These are phyloP conservation scores for Synanthedon andrenaeformis DNA, from an alignment of 2,888 invertebrate genomes.

Conservation along the genomic window DNA sequence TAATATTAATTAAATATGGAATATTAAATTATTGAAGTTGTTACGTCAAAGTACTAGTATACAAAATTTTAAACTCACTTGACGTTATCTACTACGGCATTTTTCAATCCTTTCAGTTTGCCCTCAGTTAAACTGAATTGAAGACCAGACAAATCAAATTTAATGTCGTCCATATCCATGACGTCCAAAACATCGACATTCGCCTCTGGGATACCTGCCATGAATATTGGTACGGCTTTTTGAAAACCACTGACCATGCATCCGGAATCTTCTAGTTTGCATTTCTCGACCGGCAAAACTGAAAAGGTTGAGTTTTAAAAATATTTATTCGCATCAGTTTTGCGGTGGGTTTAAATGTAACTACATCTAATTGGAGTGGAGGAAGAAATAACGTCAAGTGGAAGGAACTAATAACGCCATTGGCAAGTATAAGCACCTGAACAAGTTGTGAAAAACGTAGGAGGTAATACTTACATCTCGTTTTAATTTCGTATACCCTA, in stretches of 20 bases:
- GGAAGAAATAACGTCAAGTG: too few species aligned
- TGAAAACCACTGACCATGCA: slow-evolving; percentile 26
- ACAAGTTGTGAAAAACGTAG: too few species aligned
- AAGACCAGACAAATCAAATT: slow-evolving; percentile 30
- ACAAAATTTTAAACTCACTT: slow-evolving; percentile 20
- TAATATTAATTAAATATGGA: background rate
- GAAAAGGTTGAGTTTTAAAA: slow-evolving; percentile 5
- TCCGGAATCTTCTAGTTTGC: slow-evolving; percentile 23
- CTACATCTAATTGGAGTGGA: too few species aligned
- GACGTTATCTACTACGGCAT: slow-evolving; percentile 19
- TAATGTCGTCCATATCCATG: slow-evolving; percentile 23
- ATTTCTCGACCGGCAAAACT: slow-evolving; percentile 32
- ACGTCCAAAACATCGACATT: slow-evolving; percentile 26
- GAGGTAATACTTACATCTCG: too few species aligned
- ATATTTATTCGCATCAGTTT: background rate
- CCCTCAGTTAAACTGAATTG: slow-evolving; percentile 26
- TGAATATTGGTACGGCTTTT: slow-evolving; percentile 20
- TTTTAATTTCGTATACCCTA: too few species aligned
- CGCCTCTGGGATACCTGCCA: slow-evolving; percentile 25
- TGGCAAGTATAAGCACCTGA: too few species aligned
- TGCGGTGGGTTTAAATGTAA: background rate
- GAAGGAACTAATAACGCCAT: too few species aligned
- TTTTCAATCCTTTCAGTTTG: slow-evolving; percentile 24
- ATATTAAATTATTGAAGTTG: background rate
- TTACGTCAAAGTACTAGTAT: background rate